Percentiles rank a stretch among this genome's conserved stretches.
Evolutionary conservation across 2,888 invertebrate species (phyloP).

Genomic region (Hirtodrosophila alboralis): DNA sequence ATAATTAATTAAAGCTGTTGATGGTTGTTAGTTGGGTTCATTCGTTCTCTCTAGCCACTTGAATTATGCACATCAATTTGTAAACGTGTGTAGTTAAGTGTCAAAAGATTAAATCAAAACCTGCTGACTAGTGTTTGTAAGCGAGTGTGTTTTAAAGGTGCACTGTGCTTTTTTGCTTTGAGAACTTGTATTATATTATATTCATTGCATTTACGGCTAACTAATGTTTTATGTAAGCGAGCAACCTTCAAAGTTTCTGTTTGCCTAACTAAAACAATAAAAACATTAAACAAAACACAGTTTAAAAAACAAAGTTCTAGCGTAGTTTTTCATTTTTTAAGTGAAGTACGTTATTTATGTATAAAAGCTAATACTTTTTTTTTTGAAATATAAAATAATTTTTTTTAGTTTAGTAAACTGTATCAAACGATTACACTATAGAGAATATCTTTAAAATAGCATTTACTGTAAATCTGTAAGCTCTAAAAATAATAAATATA

Average conservation of each 20-base stretch:
- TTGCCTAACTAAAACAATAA: slow-evolving; percentile 1
- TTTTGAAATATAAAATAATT: too few species aligned
- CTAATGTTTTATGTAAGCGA: slow-evolving; percentile 27
- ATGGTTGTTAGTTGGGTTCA: too few species aligned
- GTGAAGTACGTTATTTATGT: too few species aligned
- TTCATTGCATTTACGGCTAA: slow-evolving; percentile 2
- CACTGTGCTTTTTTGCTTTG: slow-evolving; percentile 11
- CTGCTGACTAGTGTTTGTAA: slow-evolving; percentile 23
- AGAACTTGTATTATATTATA: not conserved
- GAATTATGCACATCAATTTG: slow-evolving; percentile 53
- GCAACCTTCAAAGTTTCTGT: slow-evolving; percentile 19
- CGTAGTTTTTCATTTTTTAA: too few species aligned
- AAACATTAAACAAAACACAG: not conserved
- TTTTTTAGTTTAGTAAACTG: too few species aligned
- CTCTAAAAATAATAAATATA: too few species aligned
- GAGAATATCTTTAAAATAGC: too few species aligned
- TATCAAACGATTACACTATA: too few species aligned
- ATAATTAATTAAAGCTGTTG: slow-evolving; percentile 50
- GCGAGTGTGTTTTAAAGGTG: slow-evolving; percentile 32
- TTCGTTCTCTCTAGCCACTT: slow-evolving; percentile 15
- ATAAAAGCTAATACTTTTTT: too few species aligned
- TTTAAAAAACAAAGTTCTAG: too few species aligned
- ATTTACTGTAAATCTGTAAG: too few species aligned
- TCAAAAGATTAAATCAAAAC: slow-evolving; percentile 63
- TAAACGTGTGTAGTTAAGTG: slow-evolving; percentile 41